Percentiles rank a stretch among this genome's conserved stretches.
Evolutionary conservation across 1,140 invertebrate species (phyloP).

Genomic region (Trinorchestia longiramus): DNA sequence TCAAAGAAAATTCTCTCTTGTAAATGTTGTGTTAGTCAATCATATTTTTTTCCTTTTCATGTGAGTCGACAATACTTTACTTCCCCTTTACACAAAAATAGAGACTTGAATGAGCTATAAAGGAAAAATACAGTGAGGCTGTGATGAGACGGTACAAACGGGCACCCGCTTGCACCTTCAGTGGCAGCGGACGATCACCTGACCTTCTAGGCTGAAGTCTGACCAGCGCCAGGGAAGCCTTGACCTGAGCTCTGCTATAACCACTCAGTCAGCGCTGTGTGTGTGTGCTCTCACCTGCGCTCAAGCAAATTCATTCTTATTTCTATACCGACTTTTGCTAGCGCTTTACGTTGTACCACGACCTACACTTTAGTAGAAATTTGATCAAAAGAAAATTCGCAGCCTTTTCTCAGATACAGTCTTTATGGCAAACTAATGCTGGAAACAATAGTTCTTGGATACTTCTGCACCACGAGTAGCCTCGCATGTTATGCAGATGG

Average conservation of each 20-base stretch:
- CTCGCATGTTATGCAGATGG: not conserved
- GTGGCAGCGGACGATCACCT: not conserved
- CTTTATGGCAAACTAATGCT: not conserved
- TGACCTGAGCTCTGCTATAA: not conserved
- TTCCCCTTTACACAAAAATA: not conserved
- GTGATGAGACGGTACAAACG: not conserved
- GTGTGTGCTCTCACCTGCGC: not conserved
- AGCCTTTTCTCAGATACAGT: not conserved
- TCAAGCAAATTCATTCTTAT: not conserved
- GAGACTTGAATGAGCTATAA: not conserved
- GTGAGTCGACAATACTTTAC: not conserved
- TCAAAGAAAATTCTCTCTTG: not conserved
- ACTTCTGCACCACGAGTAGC: not conserved
- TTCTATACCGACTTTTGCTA: not conserved
- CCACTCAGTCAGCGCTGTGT: not conserved
- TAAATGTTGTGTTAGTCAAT: not conserved
- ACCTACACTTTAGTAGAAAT: not conserved
- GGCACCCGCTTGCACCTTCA: not conserved
- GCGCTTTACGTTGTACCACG: not conserved
- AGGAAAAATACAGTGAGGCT: not conserved
- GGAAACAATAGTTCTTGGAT: not conserved
- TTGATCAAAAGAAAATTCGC: not conserved
- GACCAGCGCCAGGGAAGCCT: not conserved
- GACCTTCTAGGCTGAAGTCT: not conserved
- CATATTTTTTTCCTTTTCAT: not conserved